Base-by-base conservation (phyloP, 2,888 invertebrate species). In the Amphiduros pacificus region DNA sequence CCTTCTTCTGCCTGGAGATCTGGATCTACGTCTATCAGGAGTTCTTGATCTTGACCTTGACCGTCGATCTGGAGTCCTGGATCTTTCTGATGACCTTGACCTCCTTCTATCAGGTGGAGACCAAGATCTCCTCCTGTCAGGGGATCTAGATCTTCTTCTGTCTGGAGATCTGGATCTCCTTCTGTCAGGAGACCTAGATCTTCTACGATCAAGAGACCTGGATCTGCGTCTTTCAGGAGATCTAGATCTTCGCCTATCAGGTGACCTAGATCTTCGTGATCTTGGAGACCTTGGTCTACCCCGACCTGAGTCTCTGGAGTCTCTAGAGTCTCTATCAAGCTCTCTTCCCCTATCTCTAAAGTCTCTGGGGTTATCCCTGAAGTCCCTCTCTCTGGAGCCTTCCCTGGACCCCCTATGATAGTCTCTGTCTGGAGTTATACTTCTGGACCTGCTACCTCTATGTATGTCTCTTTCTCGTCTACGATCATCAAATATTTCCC, bases 1-100 rank as follows among this genome's bases (percentile, higher is more conserved):
- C 29, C 36, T 53, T 11, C 70, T 62, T 48, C 71, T 65, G n/a
- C 62, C 65, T n/a, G 63, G 56, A n/a, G 66, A 55, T 50, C 65
- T 56, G 55, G 65, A 62, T n/a, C 57, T 57, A n/a, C 44, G 22
- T 6, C 14, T 44, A 4, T n/a, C n/a, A n/a, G 61, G 61, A n/a
- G 61, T 56, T 20, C 61, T 27, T 11, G 61, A 51, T 28, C 58
- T n/a, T n/a, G n/a, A n/a, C n/a, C n/a, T n/a, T n/a, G n/a, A n/a
- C n/a, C n/a, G n/a, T n/a, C n/a, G n/a, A n/a, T n/a, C n/a, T n/a
- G n/a, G n/a, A n/a, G n/a, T n/a, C n/a, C n/a, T n/a, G n/a, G n/a
- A n/a, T n/a, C n/a, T n/a, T n/a, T n/a, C n/a, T n/a, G n/a, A n/a
- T n/a, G n/a, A n/a, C n/a, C n/a, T n/a, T n/a, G n/a, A n/a, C n/a